Percentiles rank a stretch among this genome's conserved stretches.
Evolutionary conservation across 2,797 vertebrate genomes (phyloP).

Genomic region (Toxotes lorentzi): DNA sequence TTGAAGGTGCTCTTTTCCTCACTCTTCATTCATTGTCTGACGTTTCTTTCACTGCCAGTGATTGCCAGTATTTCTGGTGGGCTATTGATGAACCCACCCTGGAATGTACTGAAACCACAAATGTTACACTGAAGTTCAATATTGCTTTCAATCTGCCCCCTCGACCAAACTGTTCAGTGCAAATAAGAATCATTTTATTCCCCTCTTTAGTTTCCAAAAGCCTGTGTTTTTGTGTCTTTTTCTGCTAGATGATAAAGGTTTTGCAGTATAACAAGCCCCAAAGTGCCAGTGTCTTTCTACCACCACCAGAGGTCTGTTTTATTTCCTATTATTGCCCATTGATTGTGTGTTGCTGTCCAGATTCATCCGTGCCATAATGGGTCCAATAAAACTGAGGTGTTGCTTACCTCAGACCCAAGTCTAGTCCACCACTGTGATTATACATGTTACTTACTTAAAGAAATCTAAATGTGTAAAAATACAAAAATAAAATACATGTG

Average conservation of each 20-base stretch:
- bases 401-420: conserved; percentile 52
- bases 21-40: background rate
- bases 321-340: conserved; percentile 77
- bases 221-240: conserved; percentile 77
- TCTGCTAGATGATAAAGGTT: conserved; percentile 89
- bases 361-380: conserved; percentile 51
- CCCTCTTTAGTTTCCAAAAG: conserved; percentile 71
- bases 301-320: conserved; percentile 88
- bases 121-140: conserved; percentile 15
- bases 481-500: background rate
- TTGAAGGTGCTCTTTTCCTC: conserved; percentile 18
- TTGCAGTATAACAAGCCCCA: conserved; percentile 89
- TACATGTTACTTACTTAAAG: conserved; percentile 6
- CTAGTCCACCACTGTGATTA: conserved; percentile 26
- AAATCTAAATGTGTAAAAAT: conserved; percentile 17
- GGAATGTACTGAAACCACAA: conserved; percentile 16
- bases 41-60: background rate
- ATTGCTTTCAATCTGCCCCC: conserved; percentile 19
- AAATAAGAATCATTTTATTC: conserved; percentile 47
- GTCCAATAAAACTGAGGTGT: conserved; percentile 55
- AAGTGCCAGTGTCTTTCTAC: conserved; percentile 86
- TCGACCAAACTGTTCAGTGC: conserved; percentile 23
- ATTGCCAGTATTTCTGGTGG: background rate
- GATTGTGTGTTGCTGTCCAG: conserved; percentile 72
- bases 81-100: background rate